These are phyloP conservation scores for Bucco capensis DNA, from an alignment of 2,113 vertebrate species.

Conservation along the genomic window DNA sequence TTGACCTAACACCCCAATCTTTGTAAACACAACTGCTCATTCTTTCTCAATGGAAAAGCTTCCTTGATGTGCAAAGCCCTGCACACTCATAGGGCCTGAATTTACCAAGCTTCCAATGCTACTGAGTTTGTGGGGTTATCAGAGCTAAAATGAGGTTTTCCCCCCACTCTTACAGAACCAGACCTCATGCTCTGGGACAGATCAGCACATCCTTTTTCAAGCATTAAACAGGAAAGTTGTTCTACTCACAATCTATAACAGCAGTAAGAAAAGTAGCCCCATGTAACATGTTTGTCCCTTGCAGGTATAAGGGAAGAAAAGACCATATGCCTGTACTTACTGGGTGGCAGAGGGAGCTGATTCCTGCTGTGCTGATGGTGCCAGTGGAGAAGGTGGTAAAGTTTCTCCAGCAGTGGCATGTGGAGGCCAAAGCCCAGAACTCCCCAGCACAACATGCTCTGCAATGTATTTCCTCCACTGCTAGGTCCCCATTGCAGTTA, in stretches of 20 bases:
- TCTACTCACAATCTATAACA: background rate
- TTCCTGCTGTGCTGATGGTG: background rate
- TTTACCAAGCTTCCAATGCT: fast-evolving
- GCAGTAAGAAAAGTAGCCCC: background rate
- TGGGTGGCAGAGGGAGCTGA: background rate
- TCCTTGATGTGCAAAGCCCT: background rate
- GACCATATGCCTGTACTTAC: background rate
- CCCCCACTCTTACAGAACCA: fast-evolving
- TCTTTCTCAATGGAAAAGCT: background rate
- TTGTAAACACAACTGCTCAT: background rate
- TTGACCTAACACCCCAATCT: fast-evolving
- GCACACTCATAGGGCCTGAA: fast-evolving
- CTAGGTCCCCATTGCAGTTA: background rate
- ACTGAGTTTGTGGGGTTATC: fast-evolving
- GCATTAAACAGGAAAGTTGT: background rate
- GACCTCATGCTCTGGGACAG: background rate
- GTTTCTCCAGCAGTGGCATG: background rate
- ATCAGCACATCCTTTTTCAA: background rate
- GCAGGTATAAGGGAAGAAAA: background rate
- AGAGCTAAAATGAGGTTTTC: background rate
- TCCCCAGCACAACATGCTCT: fast-evolving
- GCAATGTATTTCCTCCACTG: background rate
- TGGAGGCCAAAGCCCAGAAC: background rate
- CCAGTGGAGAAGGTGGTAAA: background rate
- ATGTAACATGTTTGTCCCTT: fast-evolving